These are phyloP conservation scores for Mormyrus proboscirostris DNA, from an alignment of 2,797 vertebrate genomes.

Conservation along the genomic window DNA sequence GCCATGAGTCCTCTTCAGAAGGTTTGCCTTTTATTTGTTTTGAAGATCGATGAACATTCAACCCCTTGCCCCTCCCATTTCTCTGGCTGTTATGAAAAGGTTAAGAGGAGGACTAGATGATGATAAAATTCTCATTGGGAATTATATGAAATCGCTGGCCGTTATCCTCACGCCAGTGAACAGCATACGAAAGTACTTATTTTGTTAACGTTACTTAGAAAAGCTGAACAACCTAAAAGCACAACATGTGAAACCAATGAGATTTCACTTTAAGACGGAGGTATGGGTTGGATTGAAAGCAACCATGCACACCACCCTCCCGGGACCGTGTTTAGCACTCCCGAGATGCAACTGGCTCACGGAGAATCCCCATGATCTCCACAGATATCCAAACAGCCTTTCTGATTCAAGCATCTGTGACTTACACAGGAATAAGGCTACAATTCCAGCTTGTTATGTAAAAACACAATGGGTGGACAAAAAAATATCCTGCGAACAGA, in stretches of 20 bases:
- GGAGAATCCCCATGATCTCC: not conserved
- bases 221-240: not conserved
- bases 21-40: not conserved
- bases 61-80: not conserved
- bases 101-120: not conserved
- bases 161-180: not conserved
- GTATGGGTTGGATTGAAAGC: not conserved
- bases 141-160: not conserved
- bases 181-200: not conserved
- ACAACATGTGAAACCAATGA: not conserved
- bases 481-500: not conserved
- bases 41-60: not conserved
- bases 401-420: not conserved
- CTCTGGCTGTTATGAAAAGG: not conserved
- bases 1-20: not conserved
- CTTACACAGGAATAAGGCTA: not conserved
- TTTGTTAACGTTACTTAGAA: not conserved
- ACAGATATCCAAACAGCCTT: not conserved
- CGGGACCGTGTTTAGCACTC: not conserved
- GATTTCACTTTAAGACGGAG: not conserved
- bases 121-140: slow-evolving; percentile 4
- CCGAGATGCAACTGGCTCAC: not conserved
- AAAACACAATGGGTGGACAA: not conserved
- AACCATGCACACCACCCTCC: not conserved
- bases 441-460: not conserved